Percentiles rank a stretch among this genome's conserved stretches.
These are phyloP conservation scores for Phylloscopus trochilus DNA, from an alignment of 2,113 vertebrate species.

Conservation along the genomic window DNA sequence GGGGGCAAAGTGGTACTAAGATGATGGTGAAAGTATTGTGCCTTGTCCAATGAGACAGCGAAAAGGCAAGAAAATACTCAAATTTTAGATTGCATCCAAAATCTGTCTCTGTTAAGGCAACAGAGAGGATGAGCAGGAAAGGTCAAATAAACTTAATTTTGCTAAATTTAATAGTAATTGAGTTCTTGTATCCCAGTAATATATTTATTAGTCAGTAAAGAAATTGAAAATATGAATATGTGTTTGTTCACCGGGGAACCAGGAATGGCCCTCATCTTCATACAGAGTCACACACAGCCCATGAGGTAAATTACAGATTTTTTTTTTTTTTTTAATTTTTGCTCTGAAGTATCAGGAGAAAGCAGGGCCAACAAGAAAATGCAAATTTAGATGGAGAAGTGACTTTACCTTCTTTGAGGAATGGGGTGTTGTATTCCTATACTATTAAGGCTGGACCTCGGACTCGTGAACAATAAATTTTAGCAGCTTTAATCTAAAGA, in stretches of 20 bases:
- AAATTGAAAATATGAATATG: neutral
- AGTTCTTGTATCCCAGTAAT: neutral
- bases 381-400: neutral
- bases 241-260: neutral
- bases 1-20: neutral
- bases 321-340: neutral
- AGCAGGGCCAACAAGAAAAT: neutral
- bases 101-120: neutral
- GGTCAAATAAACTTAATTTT: neutral
- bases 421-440: neutral
- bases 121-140: neutral
- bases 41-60: neutral
- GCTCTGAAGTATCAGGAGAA: neutral
- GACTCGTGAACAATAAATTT: accelerated
- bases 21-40: neutral
- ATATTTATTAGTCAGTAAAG: neutral
- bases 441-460: neutral
- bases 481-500: neutral
- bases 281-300: neutral
- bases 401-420: neutral
- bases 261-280: neutral
- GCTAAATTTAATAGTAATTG: neutral
- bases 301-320: neutral
- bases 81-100: neutral
- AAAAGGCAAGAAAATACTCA: neutral